Evolutionary conservation across 2,797 vertebrate species (phyloP).

Genomic region (Xerus rutilus): DNA sequence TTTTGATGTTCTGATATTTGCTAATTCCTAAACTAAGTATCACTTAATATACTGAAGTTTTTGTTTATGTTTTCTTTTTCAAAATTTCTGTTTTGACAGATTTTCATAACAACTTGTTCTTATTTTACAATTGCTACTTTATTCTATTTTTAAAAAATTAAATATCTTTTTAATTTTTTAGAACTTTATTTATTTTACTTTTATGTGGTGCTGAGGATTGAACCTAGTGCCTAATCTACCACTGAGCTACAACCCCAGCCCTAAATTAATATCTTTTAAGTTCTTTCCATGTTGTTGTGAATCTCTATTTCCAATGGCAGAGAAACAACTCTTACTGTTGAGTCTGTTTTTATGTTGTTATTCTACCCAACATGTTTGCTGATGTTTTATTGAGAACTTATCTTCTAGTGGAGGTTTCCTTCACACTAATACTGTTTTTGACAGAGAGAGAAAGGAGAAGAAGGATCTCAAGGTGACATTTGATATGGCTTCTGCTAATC

Average conservation of each 20-base stretch:
- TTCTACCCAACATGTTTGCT: background rate
- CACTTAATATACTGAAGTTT: background rate
- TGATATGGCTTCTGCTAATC: background rate
- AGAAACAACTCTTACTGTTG: background rate
- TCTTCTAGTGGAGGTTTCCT: background rate
- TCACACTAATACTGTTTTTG: background rate
- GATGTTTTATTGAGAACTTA: background rate
- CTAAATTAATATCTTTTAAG: background rate
- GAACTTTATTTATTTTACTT: no score
- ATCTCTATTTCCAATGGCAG: background rate
- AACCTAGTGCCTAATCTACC: no score
- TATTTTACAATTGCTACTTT: background rate
- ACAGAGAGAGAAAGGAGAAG: background rate
- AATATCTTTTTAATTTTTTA: no score
- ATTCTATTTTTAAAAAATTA: background rate
- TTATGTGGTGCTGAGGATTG: no score
- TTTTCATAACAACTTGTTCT: background rate
- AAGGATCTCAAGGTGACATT: background rate
- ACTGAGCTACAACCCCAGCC: no score
- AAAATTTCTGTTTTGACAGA: background rate
- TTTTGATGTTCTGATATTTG: background rate
- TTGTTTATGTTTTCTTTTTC: background rate
- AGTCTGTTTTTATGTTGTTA: background rate
- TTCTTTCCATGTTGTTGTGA: background rate
- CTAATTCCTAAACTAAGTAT: background rate